Base-by-base conservation (phyloP, 1,140 invertebrate species). In the Coboldia fuscipes region DNA sequence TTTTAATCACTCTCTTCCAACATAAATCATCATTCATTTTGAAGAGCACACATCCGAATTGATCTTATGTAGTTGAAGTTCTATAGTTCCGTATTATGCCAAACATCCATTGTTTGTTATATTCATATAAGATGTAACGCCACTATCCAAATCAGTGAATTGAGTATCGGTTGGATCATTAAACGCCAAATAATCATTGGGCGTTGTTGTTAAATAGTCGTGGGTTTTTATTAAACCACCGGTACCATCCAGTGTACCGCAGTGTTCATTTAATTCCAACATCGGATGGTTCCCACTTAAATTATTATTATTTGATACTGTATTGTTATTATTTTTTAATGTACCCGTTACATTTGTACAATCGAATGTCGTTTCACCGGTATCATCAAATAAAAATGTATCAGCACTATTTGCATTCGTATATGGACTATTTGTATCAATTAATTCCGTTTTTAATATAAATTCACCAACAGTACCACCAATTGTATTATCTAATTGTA, bases 101-200 rank as follows among this genome's bases (percentile, higher is more conserved):
- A 52, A 40, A 40, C 51, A 54, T 28, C 49, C 45, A 17, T 46
- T 45, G 28, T 54, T 54, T 18, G 46, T 44, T 34, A 54, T 49
- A 17, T 31, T 13, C 12, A 16, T 21, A 16, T 46, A 41, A 6
- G 47, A 42, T 30, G 48, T 37, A 23, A 43, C 42, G 3, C 47
- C 44, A 21, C 46, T 44, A 30, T 54, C 51, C 33, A 54, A 37
- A 40, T 54, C 51, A 6, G 53, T 48, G 29, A 50, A 54, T 12
- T 54, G 51, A 6, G 38, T 39, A 4, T 37, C 36, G 16, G 27
- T 15, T n/a, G 31, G 38, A 23, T 54, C 51, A 6, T n/a, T n/a
- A n/a, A n/a, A n/a, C n/a, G n/a, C n/a, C n/a, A n/a, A n/a, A n/a
- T n/a, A n/a, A n/a, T n/a, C n/a, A n/a, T n/a, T n/a, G n/a, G 24